phyloP scores from a whole-genome alignment of 2,888 invertebrate genomes.

The Ennomos erosarius region DNA sequence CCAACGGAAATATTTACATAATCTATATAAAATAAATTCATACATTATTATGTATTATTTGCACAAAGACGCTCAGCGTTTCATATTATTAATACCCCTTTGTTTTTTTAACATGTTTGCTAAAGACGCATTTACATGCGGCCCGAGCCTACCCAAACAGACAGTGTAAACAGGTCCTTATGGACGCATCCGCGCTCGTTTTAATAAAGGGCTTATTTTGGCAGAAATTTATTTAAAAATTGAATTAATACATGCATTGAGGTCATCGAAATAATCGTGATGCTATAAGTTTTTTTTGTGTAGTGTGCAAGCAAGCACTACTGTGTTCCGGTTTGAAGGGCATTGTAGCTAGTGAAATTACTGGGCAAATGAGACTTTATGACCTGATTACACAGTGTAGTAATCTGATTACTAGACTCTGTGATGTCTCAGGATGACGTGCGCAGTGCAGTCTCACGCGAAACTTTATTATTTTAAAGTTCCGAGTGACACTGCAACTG shows the following conservation, averaged over 20 bases:
- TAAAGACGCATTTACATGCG: slow-evolving; percentile 81
- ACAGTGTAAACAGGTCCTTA: slow-evolving; percentile 78
- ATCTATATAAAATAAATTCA: slow-evolving; percentile 33
- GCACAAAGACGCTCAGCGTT: slow-evolving; percentile 48
- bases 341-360: no score
- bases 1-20: slow-evolving; percentile 30
- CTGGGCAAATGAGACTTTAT: no score
- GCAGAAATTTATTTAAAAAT: slow-evolving; percentile 58
- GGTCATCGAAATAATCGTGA: slow-evolving; percentile 27
- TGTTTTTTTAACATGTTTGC: slow-evolving; percentile 84
- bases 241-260: slow-evolving; percentile 44
- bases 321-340: no score
- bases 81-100: slow-evolving; percentile 71
- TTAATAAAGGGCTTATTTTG: slow-evolving; percentile 67
- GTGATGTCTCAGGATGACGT: no score
- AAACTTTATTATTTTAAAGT: no score
- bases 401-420: no score
- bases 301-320: no score
- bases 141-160: slow-evolving; percentile 77
- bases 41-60: slow-evolving; percentile 42
- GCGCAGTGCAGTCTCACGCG: no score
- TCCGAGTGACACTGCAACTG: no score
- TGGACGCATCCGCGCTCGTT: slow-evolving; percentile 66
- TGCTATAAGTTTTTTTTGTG: no score
- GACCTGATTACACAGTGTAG: no score